These are phyloP conservation scores for Coptotermes formosanus DNA, from an alignment of 1,140 invertebrate genomes.

Conservation along the genomic window DNA sequence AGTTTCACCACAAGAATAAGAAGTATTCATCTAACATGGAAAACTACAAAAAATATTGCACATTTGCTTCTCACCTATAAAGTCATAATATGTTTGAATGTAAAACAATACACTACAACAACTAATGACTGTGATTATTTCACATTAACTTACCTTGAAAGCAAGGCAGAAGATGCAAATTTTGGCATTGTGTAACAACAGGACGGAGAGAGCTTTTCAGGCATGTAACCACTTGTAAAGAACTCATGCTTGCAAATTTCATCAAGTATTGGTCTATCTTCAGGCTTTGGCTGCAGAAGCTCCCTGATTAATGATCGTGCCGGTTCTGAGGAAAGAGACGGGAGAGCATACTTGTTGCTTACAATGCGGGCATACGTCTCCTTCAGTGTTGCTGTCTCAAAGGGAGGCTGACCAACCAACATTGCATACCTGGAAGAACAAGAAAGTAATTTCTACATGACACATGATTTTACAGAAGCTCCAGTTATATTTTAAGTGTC, in stretches of 20 bases:
- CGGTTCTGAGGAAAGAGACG: conserved; percentile 50
- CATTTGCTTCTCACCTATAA: too few species aligned
- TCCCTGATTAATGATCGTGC: conserved; percentile 58
- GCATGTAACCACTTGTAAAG: conserved; percentile 51
- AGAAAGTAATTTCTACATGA: neutral
- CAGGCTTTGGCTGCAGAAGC: conserved; percentile 59
- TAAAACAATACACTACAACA: too few species aligned
- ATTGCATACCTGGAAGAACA: conserved; percentile 57
- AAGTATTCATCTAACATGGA: too few species aligned
- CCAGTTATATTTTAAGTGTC: too few species aligned
- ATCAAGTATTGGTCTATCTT: conserved; percentile 56
- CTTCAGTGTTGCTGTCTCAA: conserved; percentile 59
- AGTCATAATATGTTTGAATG: too few species aligned
- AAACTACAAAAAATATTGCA: too few species aligned
- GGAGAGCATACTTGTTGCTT: conserved; percentile 63
- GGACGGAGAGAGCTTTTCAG: conserved; percentile 42
- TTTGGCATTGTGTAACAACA: conserved; percentile 43
- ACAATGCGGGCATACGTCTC: conserved; percentile 68
- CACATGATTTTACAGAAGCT: neutral
- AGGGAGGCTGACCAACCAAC: conserved; percentile 68
- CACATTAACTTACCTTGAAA: neutral
- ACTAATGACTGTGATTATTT: too few species aligned
- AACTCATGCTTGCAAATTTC: conserved; percentile 61
- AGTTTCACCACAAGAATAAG: too few species aligned
- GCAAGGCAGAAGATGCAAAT: conserved; percentile 13